Percentiles rank a stretch among this genome's conserved stretches.
Conservation (phyloP, 2,888 invertebrate species). For the Cephus rjabovi region DNA sequence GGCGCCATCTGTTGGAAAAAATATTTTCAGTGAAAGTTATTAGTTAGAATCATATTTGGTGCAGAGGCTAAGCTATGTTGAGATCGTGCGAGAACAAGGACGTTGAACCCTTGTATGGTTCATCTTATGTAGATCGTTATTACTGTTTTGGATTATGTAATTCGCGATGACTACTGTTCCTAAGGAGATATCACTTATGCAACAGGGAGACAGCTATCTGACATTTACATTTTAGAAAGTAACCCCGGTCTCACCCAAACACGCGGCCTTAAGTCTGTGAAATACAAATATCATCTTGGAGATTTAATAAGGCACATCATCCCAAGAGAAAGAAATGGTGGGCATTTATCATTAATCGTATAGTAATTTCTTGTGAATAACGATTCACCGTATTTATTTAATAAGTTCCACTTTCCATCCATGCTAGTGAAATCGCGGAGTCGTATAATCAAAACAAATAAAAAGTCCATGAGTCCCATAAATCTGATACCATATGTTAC, state of each 20-base stretch:
- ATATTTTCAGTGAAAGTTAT: neutral
- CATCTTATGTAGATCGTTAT: neutral
- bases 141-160: neutral
- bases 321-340: neutral
- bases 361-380: neutral
- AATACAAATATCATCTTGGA: neutral
- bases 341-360: neutral
- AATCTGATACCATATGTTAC: neutral
- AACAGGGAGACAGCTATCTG: slow-evolving; percentile 50
- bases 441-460: neutral
- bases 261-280: neutral
- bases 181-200: slow-evolving; percentile 39
- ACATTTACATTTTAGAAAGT: slow-evolving; percentile 66
- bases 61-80: neutral
- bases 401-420: neutral
- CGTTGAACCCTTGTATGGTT: neutral
- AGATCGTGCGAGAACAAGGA: neutral
- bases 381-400: neutral
- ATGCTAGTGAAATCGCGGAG: neutral
- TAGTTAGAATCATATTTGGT: neutral
- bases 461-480: neutral
- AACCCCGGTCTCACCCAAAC: neutral
- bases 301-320: neutral
- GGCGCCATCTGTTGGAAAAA: slow-evolving; percentile 67
- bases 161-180: neutral